Evolutionary conservation across 2,888 invertebrate genomes (phyloP).

Genomic region (Eucriotettix oculatus): DNA sequence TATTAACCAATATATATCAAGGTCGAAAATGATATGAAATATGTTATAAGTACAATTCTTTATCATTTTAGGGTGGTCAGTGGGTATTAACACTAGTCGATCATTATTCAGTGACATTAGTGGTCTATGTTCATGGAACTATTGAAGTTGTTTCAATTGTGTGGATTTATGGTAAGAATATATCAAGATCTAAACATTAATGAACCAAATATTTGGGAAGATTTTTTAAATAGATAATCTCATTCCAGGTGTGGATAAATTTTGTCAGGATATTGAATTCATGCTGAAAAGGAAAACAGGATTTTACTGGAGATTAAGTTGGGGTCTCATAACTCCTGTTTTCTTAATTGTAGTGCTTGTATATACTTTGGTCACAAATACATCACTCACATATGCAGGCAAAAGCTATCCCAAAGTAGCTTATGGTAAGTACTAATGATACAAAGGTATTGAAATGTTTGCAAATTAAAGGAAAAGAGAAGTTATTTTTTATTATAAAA

Average conservation of each 20-base stretch:
- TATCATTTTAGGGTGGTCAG: constrained; percentile 36
- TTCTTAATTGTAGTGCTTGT: background rate
- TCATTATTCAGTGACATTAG: constrained; percentile 41
- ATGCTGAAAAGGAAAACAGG: background rate
- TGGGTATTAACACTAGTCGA: constrained; percentile 40
- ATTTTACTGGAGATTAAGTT: background rate
- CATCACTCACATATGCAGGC: background rate
- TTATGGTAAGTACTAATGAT: background rate
- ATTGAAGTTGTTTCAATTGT: constrained; percentile 35
- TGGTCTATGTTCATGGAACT: constrained; percentile 38
- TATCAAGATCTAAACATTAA: background rate
- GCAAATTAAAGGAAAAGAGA: no score
- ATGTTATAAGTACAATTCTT: constrained; percentile 6
- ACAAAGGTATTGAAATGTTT: no score
- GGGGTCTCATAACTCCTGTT: background rate
- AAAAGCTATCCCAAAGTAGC: background rate
- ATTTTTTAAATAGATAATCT: background rate
- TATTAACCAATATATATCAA: no score
- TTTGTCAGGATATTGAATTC: background rate
- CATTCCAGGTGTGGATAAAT: background rate
- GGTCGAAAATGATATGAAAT: no score
- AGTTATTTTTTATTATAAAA: no score
- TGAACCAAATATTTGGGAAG: background rate
- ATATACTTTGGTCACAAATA: background rate
- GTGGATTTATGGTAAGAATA: constrained; percentile 39